Evolutionary conservation across 1,140 invertebrate genomes (phyloP), one percentile per base, ranked within the genome.

Genomic region (Octopus bimaculoides): DNA sequence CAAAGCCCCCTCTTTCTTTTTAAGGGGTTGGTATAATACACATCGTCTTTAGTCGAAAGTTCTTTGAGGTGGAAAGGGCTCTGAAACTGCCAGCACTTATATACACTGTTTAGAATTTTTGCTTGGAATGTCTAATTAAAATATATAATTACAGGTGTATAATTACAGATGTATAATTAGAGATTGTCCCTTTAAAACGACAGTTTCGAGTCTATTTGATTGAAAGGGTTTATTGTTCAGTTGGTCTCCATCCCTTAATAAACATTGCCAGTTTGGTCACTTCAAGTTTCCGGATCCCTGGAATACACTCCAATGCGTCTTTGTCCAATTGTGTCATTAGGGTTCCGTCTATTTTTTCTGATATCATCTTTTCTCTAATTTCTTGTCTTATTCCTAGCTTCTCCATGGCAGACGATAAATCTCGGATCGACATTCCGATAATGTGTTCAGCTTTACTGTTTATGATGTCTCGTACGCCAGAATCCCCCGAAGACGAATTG

Each of bases 271-370:
- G 71, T 69, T 81, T 81, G 20, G 69, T 79, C 5, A 81, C 54
- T 53, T 81, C 81, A 10, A 81, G 75, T 52, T 78, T 73, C 53
- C 71, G 77, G 7, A 81, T 52, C 5, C 77, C 75, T 9, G 79
- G 81, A 14, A 82, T 55, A 26, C 71, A 53, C 9, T 82, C 79
- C 12, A 82, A 61, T n/a, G 74, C 61, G 8, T 54, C 73, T 66
- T 78, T 76, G 61, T 82, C 75, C 54, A 82, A 56, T 52, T 73
- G 73, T 52, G 53, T 52, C 52, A 82, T 76, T 17, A 80, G 73
- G 4, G 41, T 69, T 12, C 81, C 81, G 74, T 82, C 81, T 14
- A 82, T 71, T 75, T 82, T 82, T 61, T 82, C 77, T 5, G 20
- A 14, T 20, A 52, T 61, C 9, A 82, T 77, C 0, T 7, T 78